Percentiles rank a stretch among this genome's conserved stretches.
Evolutionary conservation across 2,888 invertebrate species (phyloP).

Genomic region (Odontothrips loti): DNA sequence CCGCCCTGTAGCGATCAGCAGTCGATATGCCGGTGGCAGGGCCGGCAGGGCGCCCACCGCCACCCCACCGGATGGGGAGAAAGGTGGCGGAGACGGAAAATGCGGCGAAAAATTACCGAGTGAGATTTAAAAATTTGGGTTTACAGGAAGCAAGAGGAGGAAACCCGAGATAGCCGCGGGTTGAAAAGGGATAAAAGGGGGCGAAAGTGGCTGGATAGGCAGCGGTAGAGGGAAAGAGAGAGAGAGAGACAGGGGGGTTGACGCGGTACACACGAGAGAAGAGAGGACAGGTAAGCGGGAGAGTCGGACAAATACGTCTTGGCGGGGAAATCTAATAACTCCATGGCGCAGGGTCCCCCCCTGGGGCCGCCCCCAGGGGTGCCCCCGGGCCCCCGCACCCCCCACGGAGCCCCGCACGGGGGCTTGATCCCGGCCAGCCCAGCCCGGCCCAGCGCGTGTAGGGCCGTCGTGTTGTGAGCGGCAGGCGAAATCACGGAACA

Average conservation of each 20-base stretch:
- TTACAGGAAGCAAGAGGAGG: no score
- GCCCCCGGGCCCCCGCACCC: neutral
- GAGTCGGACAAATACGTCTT: conserved; percentile 17
- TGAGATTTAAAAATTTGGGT: neutral
- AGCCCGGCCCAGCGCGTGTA: neutral
- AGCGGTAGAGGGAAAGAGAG: neutral
- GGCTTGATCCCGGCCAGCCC: neutral
- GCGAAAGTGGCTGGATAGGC: neutral
- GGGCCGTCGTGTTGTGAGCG: neutral
- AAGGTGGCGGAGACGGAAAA: no score
- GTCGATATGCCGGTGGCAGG: conserved; percentile 1
- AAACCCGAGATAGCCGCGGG: neutral
- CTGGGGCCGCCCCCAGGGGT: neutral
- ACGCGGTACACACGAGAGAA: neutral
- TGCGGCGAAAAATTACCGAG: neutral
- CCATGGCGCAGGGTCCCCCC: neutral
- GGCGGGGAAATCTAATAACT: conserved; percentile 18
- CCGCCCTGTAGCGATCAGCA: conserved; percentile 16
- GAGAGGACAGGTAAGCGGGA: neutral
- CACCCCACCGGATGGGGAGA: no score
- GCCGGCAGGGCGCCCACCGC: neutral
- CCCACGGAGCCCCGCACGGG: neutral
- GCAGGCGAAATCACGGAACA: neutral
- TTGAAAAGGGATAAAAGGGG: neutral
- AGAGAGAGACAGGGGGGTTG: neutral